phyloP scores from a whole-genome alignment of 2,113 vertebrate species.

The Procavia capensis region DNA sequence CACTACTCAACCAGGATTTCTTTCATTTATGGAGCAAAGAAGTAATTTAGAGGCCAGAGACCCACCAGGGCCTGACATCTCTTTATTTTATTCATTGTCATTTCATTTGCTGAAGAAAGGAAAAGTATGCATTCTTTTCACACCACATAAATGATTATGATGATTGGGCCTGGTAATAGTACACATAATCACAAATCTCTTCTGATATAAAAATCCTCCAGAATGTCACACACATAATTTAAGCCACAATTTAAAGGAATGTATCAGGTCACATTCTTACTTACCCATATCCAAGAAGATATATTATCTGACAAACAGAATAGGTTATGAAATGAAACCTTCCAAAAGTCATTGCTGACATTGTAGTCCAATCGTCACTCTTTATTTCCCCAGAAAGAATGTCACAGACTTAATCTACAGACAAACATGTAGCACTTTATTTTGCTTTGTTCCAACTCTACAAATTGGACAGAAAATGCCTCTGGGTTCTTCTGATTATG shows the following conservation, averaged over 20 bases:
- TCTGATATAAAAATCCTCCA: slow-evolving; percentile 48
- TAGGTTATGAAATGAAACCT: slow-evolving; percentile 61
- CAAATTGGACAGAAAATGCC: slow-evolving; percentile 67
- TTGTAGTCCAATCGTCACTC: slow-evolving; percentile 55
- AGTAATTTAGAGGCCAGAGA: not conserved
- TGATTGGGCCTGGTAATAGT: not conserved
- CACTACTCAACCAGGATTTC: not conserved
- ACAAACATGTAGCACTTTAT: slow-evolving; percentile 69
- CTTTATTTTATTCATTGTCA: not conserved
- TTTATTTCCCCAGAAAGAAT: slow-evolving; percentile 19
- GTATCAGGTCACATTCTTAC: slow-evolving; percentile 44
- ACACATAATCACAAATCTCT: slow-evolving; percentile 65
- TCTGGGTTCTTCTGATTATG: slow-evolving; percentile 74
- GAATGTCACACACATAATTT: slow-evolving; percentile 44
- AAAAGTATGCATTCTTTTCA: slow-evolving; percentile 56
- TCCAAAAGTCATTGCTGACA: slow-evolving; percentile 27
- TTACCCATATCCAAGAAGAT: slow-evolving; percentile 41
- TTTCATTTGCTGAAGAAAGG: not conserved
- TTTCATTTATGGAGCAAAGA: not conserved
- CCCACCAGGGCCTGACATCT: not conserved
- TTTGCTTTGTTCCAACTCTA: slow-evolving; percentile 74
- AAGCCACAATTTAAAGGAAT: slow-evolving; percentile 52
- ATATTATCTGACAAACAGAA: slow-evolving; percentile 60
- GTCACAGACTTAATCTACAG: slow-evolving; percentile 66
- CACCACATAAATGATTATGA: slow-evolving; percentile 56